Evolutionary conservation across 1,140 invertebrate genomes (phyloP).

Genomic region (Belonocnema kinseyi): DNA sequence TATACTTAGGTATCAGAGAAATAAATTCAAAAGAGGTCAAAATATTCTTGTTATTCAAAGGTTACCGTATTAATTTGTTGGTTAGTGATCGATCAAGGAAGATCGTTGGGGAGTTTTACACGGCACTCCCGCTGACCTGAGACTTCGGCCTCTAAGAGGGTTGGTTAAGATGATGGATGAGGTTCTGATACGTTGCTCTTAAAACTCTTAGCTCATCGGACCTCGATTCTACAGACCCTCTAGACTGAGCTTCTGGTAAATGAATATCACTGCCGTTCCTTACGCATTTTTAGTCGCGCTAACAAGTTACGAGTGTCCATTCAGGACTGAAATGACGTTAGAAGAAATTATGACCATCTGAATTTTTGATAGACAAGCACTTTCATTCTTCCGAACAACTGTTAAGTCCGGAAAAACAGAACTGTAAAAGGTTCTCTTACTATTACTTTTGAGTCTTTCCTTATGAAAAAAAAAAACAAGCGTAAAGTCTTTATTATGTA

Average conservation of each 20-base stretch:
- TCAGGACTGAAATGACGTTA: neutral
- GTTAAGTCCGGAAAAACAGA: no score
- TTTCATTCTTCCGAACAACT: neutral
- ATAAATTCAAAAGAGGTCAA: neutral
- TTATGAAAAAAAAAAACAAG: no score
- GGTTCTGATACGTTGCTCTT: conserved; percentile 14
- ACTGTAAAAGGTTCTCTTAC: no score
- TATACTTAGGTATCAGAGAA: neutral
- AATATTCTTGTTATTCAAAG: neutral
- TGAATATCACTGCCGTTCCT: conserved; percentile 16
- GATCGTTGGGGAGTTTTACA: neutral
- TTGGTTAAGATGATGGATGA: conserved; percentile 24
- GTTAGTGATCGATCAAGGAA: conserved; percentile 14
- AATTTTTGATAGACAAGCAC: neutral
- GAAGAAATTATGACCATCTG: neutral
- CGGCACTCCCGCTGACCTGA: neutral
- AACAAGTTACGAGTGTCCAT: conserved; percentile 7
- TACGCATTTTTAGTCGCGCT: neutral
- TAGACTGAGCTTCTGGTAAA: conserved; percentile 5
- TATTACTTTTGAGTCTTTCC: no score
- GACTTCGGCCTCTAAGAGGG: conserved; percentile 3
- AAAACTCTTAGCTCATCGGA: conserved; percentile 15
- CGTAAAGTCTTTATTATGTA: no score
- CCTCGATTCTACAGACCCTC: neutral
- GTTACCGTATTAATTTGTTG: neutral